phyloP scores from a whole-genome alignment of 2,113 vertebrate genomes.

The Dipodomys spectabilis region DNA sequence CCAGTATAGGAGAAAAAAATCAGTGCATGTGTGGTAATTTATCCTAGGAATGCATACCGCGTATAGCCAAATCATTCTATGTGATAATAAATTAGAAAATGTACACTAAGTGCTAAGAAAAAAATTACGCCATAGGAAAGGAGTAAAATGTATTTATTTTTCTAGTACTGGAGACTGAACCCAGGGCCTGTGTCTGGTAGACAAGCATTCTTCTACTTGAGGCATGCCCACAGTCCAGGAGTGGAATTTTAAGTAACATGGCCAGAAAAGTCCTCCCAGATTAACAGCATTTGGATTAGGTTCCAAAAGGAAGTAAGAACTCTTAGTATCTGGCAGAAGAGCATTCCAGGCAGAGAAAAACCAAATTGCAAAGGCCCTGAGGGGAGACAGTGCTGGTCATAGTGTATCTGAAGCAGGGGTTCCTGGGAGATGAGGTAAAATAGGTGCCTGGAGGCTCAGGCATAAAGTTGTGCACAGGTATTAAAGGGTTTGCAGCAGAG shows the following conservation, averaged over 20 bases:
- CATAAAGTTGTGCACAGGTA: conserved; percentile 4
- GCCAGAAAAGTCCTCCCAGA: not conserved
- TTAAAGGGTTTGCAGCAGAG: not conserved
- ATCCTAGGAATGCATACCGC: not conserved
- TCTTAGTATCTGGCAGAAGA: not conserved
- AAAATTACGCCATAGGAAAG: not conserved
- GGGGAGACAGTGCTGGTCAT: not conserved
- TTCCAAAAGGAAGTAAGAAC: not conserved
- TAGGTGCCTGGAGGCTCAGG: not conserved
- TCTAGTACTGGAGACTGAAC: too few species aligned
- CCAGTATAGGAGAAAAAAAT: not conserved
- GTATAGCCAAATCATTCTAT: not conserved
- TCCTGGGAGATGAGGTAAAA: not conserved
- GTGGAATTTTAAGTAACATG: not conserved
- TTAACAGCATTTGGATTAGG: not conserved
- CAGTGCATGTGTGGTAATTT: not conserved
- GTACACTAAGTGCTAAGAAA: not conserved
- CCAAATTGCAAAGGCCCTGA: not conserved
- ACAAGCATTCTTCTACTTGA: too few species aligned
- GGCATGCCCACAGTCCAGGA: too few species aligned
- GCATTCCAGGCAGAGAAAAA: not conserved
- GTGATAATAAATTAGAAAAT: conserved; percentile 41
- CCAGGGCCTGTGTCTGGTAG: too few species aligned
- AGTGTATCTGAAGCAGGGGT: not conserved
- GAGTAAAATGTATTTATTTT: conserved; percentile 8